These are phyloP conservation scores for Caenorhabditis wallacei DNA, from an alignment of 2,888 invertebrate genomes.

Conservation along the genomic window DNA sequence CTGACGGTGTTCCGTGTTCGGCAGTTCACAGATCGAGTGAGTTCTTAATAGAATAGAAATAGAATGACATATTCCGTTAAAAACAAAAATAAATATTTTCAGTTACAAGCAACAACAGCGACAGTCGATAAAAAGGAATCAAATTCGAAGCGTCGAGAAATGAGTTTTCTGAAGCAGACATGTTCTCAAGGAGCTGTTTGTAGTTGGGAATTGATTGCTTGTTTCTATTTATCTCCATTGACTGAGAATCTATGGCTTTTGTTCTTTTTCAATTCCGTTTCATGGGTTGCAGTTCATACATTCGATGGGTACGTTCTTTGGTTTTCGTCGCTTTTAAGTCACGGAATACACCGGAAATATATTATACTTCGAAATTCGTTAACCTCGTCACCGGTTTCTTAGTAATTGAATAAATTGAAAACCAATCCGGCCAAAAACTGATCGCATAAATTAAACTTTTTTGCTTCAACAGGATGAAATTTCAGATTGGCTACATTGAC, in stretches of 20 bases:
- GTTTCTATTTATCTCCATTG: conserved; percentile 49
- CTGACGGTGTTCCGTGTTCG: conserved; percentile 49
- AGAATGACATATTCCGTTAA: too few species aligned
- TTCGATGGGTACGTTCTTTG: conserved; percentile 56
- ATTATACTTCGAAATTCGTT: too few species aligned
- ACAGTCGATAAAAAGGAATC: not conserved
- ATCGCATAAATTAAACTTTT: too few species aligned
- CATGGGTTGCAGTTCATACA: conserved; percentile 61
- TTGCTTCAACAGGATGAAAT: not conserved
- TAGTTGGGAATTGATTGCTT: conserved; percentile 63
- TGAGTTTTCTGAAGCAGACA: conserved; percentile 40
- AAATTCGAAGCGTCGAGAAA: not conserved
- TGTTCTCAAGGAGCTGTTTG: conserved; percentile 66
- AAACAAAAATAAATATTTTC: not conserved
- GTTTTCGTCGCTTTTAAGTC: not conserved
- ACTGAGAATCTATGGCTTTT: conserved; percentile 30
- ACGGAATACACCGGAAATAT: too few species aligned
- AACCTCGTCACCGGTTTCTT: too few species aligned
- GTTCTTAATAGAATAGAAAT: not conserved
- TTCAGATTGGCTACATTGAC: not conserved
- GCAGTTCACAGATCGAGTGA: conserved; percentile 12
- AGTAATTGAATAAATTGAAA: too few species aligned
- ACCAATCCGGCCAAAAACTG: too few species aligned
- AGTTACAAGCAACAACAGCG: not conserved
- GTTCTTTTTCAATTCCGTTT: conserved; percentile 53